These are phyloP conservation scores for Cyphomyrmex costatus DNA, from an alignment of 1,140 invertebrate genomes.

Conservation along the genomic window DNA sequence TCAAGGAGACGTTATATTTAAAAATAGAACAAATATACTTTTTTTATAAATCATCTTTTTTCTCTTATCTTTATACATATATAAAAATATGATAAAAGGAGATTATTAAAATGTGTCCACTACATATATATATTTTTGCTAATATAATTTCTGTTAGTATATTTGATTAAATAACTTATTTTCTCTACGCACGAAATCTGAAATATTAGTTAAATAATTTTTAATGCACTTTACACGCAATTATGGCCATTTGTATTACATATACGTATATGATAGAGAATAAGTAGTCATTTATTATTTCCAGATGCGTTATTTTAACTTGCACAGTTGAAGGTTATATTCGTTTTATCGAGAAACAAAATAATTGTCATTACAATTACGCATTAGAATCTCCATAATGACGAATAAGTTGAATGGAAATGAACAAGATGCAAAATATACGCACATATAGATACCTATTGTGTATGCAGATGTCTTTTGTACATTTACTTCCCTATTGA, in stretches of 20 bases:
- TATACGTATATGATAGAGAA: not conserved
- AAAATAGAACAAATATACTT: not conserved
- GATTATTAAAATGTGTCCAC: not conserved
- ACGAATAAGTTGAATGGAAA: slow-evolving; percentile 10
- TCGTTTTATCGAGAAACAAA: not conserved
- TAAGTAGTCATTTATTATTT: not conserved
- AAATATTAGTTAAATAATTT: not conserved
- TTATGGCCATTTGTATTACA: not conserved
- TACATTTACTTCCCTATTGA: slow-evolving; percentile 15
- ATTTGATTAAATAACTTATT: not conserved
- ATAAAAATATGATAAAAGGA: not conserved
- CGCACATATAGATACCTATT: not conserved
- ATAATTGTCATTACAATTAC: slow-evolving; percentile 14
- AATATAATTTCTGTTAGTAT: not conserved
- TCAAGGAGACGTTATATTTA: not conserved
- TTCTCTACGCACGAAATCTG: not conserved
- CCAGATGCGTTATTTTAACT: not conserved
- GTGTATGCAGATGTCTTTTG: not conserved
- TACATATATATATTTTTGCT: not conserved
- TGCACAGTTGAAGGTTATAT: not conserved
- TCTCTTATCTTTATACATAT: not conserved
- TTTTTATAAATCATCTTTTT: not conserved
- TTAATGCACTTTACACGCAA: not conserved
- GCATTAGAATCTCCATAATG: slow-evolving; percentile 22
- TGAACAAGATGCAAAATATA: not conserved